These are phyloP conservation scores for Drosophila kuntzei DNA, from an alignment of 2,888 invertebrate species.

Conservation along the genomic window DNA sequence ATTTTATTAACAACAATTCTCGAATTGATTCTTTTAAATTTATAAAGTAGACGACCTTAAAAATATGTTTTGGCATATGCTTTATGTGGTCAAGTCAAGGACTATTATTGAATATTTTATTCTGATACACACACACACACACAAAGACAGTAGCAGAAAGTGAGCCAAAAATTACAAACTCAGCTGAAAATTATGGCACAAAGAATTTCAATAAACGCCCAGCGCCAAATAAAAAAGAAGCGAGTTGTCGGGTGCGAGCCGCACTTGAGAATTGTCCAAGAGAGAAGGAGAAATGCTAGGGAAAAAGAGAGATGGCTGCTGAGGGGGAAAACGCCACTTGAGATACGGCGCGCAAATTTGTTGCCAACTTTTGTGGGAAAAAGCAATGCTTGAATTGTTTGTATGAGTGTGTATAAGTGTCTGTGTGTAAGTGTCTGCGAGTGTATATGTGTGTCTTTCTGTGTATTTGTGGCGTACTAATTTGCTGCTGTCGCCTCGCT, in stretches of 20 bases:
- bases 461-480: constrained; percentile 50
- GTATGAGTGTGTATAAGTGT: neutral
- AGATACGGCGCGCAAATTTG: constrained; percentile 72
- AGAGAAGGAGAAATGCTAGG: neutral
- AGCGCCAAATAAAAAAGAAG: constrained; percentile 58
- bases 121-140: constrained; percentile 13
- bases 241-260: constrained; percentile 73
- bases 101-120: constrained; percentile 75
- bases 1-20: neutral
- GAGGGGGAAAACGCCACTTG: constrained; percentile 52
- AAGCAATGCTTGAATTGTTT: constrained; percentile 27
- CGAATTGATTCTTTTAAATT: constrained; percentile 26
- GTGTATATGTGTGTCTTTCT: constrained; percentile 1
- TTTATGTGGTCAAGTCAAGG: constrained; percentile 71
- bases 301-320: constrained; percentile 14
- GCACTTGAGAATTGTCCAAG: constrained; percentile 57
- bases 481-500: constrained; percentile 55
- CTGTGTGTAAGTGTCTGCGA: constrained; percentile 3
- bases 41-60: constrained; percentile 20
- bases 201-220: constrained; percentile 67
- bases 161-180: constrained; percentile 62
- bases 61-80: constrained; percentile 70
- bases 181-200: constrained; percentile 63
- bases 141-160: constrained; percentile 16
- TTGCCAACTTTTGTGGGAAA: constrained; percentile 74